Conservation (phyloP, 2,888 invertebrate species). For the Drosophila kanekoi region DNA sequence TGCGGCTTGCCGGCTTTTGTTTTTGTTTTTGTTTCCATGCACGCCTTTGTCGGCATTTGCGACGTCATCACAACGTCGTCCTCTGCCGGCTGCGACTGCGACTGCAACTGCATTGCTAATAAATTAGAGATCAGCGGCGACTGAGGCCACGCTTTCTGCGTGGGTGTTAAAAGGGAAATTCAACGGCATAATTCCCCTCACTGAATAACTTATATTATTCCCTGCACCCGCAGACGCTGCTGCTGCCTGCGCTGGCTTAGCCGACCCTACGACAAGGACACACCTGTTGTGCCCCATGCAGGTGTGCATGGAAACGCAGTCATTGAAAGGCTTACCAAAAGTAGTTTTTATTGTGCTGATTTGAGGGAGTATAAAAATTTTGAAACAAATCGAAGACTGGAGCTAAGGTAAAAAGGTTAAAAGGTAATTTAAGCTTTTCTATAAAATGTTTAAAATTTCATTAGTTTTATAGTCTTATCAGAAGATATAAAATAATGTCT, state of each 20-base stretch:
- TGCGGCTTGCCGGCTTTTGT: conserved; percentile 57
- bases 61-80: conserved; percentile 18
- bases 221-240: conserved; percentile 9
- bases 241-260: conserved; percentile 18
- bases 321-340: not conserved
- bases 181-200: conserved; percentile 7
- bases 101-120: conserved; percentile 43
- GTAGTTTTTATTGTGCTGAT: not conserved
- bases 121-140: conserved; percentile 34
- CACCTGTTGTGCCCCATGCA: conserved; percentile 67
- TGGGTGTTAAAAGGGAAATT: conserved; percentile 13
- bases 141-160: conserved; percentile 4
- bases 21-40: conserved; percentile 49
- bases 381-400: no score
- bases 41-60: conserved; percentile 57
- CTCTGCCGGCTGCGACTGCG: conserved; percentile 1
- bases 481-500: no score
- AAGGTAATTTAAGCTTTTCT: no score
- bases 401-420: no score
- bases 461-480: no score
- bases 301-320: conserved; percentile 33
- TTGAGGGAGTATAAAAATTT: no score
- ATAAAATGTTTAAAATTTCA: no score
- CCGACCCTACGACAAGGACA: conserved; percentile 57
- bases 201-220: not conserved